A percentile compares a stretch with the other conserved stretches of the same genome.
Evolutionary conservation across 2,113 vertebrate genomes (phyloP).

Genomic region (western clawed frog (Xenopus tropicalis)): UCB_Xtro_10.0 CM004446.2:64897001-64897500

Average conservation of each 20-base stretch:
- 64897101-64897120: background rate
- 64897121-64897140: constrained; percentile 19
- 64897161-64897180: constrained; percentile 17
- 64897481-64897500: no score
- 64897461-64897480: no score
- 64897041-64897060: no score
- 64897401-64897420: no score
- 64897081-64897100: background rate
- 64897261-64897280: background rate
- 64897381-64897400: no score
- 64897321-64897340: constrained; percentile 50
- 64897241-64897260: constrained; percentile 6
- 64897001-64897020: no score
- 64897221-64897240: constrained; percentile 8
- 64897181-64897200: constrained; percentile 24
- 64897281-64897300: constrained; percentile 3
- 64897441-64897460: no score
- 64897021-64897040: no score
- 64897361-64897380: no score
- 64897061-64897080: background rate
- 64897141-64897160: background rate
- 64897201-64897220: constrained; percentile 20
- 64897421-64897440: no score
- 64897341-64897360: background rate
- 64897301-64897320: constrained; percentile 41